Evolutionary conservation across 1,140 invertebrate genomes (phyloP).

Genomic region (Drepana arcuata): DNA sequence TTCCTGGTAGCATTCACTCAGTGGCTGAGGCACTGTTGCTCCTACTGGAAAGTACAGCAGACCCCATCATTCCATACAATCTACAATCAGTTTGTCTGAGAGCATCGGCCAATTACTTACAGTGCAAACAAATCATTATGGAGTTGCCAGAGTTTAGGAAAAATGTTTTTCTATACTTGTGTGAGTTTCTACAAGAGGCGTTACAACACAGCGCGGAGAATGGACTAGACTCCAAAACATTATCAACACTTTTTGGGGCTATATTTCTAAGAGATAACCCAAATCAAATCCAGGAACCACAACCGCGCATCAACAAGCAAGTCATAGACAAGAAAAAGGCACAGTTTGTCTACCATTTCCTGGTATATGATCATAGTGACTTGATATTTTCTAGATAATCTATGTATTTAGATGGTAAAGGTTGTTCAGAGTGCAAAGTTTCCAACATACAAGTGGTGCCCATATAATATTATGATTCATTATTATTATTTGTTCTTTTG

Average conservation of each 20-base stretch:
- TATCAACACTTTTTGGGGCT: conserved; percentile 87
- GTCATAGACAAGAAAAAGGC: conserved; percentile 85
- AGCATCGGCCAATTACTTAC: conserved; percentile 82
- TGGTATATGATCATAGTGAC: conserved; percentile 87
- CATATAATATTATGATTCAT: too few species aligned
- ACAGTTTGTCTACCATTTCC: conserved; percentile 90
- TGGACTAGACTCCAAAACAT: conserved; percentile 85
- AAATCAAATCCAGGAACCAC: conserved; percentile 69
- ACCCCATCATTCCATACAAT: conserved; percentile 91
- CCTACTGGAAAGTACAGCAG: conserved; percentile 90
- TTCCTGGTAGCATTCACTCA: conserved; percentile 90
- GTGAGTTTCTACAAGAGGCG: conserved; percentile 91
- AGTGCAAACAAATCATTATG: conserved; percentile 89
- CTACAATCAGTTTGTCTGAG: conserved; percentile 85
- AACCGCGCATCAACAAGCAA: conserved; percentile 75
- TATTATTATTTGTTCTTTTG: too few species aligned
- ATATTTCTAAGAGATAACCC: conserved; percentile 85
- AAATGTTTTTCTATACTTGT: conserved; percentile 93
- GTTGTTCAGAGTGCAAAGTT: too few species aligned
- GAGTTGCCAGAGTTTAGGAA: conserved; percentile 85
- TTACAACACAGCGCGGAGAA: conserved; percentile 85
- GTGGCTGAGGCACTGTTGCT: conserved; percentile 93
- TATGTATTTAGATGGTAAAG: conserved; percentile 9
- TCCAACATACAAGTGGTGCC: too few species aligned
- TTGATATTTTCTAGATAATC: conserved; percentile 70